These are phyloP conservation scores for Chloroclystis v-ata DNA, from an alignment of 2,888 invertebrate species.

Conservation along the genomic window DNA sequence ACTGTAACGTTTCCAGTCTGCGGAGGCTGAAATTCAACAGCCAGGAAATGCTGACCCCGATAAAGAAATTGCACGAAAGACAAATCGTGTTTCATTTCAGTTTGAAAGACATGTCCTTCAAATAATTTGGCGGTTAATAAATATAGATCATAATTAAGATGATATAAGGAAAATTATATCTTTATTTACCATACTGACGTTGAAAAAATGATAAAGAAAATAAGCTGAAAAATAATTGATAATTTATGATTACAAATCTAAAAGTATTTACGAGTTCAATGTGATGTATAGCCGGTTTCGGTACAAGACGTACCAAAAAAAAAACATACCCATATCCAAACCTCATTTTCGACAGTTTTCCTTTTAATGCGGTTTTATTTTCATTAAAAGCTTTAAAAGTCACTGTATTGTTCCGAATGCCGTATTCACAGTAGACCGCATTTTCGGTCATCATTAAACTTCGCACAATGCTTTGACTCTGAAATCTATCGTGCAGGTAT, in stretches of 20 bases:
- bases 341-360: not conserved
- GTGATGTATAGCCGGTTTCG: too few species aligned
- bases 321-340: too few species aligned
- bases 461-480: constrained; percentile 30
- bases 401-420: constrained; percentile 8
- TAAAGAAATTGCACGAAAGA: constrained; percentile 2
- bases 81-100: not conserved
- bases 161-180: too few species aligned
- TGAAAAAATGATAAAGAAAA: too few species aligned
- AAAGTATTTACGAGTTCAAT: too few species aligned
- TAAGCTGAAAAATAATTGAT: too few species aligned
- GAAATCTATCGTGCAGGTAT: constrained; percentile 27
- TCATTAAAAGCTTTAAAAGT: not conserved
- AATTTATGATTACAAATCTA: too few species aligned
- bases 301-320: too few species aligned
- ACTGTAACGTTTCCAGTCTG: not conserved
- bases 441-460: constrained; percentile 35
- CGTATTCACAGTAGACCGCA: constrained; percentile 7
- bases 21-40: constrained; percentile 56
- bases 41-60: constrained; percentile 39
- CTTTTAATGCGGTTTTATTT: not conserved
- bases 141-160: too few species aligned
- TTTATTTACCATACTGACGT: too few species aligned
- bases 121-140: too few species aligned
- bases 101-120: too few species aligned